Base-by-base conservation (phyloP, 2,113 vertebrate species). In the Dipodomys merriami region DNA sequence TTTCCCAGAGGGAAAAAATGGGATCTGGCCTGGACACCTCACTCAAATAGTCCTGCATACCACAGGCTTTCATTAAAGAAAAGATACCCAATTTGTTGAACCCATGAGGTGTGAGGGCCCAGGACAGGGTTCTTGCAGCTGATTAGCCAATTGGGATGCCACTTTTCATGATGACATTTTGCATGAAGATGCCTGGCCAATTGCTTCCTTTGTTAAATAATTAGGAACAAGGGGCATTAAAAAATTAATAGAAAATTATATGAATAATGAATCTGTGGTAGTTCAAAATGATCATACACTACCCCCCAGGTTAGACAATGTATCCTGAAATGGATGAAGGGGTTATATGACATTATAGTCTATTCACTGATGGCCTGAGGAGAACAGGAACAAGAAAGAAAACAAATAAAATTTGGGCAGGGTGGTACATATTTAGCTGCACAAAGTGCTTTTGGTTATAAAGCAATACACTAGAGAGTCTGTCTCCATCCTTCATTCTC, bases 191-290 rank as follows among this genome's bases (percentile, higher is more conserved):
- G 57, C 87, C 90, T 96, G 68, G 90, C 44, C 76, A 88, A 91
- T 84, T 0, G 39, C 39, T 90, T 73, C 93, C 73, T 96, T 88
- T 68, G 93, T 92, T 92, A 93, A 87, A 94, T 92, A 78, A 91
- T n/a, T 77, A 95, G 91, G 49, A 96, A 91, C 57, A 90, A 93
- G 39, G 80, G 33, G 2, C 84, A 96, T 96, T 92, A 95, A 96
- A 96, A 96, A 96, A 94, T 95, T 96, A 93, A 97, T 88, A 86
- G 85, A 94, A 88, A 96, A 72, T 33, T 67, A 22, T 81, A 91
- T 97, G 71, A 96, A 96, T 96, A 97, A 96, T 95, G 81, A 88
- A 96, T 96, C 85, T 88, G 74, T 93, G 91, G 87, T 27, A 3
- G n/a, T 90, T 71, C 89, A 94, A 85, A 96, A 81, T 92, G 83